A percentile compares a stretch with the other conserved stretches of the same genome.
Conservation (phyloP, 2,888 invertebrate genomes). For the Suillia variegata region DNA sequence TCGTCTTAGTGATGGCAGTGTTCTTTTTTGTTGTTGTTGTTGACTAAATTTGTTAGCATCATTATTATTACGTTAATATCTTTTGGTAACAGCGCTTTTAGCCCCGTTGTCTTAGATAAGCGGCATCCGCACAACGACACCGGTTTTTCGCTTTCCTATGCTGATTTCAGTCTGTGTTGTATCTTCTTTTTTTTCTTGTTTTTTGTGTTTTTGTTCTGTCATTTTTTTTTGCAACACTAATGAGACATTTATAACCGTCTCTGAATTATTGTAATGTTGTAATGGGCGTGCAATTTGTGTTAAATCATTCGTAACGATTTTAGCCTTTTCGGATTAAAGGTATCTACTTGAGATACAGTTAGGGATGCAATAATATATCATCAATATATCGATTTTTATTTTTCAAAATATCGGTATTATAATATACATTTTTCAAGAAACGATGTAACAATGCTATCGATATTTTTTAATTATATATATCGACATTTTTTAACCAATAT, state of each 20-base stretch:
- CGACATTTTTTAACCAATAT: no score
- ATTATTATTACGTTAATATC: background rate
- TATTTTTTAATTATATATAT: no score
- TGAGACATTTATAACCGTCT: conserved; percentile 6
- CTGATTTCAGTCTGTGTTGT: background rate
- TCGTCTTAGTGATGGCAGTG: no score
- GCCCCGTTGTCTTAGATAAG: background rate
- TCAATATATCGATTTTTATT: no score
- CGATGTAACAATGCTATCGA: no score
- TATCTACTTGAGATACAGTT: no score
- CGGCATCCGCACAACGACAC: background rate
- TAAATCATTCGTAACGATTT: background rate
- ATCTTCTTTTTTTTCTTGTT: background rate
- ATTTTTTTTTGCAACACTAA: conserved; percentile 5
- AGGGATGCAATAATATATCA: no score
- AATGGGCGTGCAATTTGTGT: conserved; percentile 9
- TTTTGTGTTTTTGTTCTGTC: background rate
- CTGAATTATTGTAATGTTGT: background rate
- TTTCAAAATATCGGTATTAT: no score
- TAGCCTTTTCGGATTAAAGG: no score
- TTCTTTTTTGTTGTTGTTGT: no score
- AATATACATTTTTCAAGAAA: no score
- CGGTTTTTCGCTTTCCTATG: conserved; percentile 8
- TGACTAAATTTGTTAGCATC: no score
- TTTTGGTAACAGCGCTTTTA: background rate